These are phyloP conservation scores for Cosmopolites sordidus DNA, from an alignment of 2,888 invertebrate species.

Conservation along the genomic window DNA sequence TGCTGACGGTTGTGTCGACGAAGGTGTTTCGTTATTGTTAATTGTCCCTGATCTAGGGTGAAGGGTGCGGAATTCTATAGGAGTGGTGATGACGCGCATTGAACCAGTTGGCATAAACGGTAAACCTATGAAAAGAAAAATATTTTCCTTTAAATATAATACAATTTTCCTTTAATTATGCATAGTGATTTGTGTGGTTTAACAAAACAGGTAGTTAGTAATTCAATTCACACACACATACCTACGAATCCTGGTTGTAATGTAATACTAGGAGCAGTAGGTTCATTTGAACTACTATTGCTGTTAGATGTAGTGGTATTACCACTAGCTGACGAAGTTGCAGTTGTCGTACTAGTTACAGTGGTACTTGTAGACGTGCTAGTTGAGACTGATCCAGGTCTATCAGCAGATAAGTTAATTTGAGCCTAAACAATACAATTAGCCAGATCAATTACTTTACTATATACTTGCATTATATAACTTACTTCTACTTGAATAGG, in stretches of 20 bases:
- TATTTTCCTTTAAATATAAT: no score
- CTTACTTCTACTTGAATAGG: conserved; percentile 60
- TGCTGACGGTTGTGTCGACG: conserved; percentile 20
- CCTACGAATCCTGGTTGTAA: conserved; percentile 31
- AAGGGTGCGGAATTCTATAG: conserved; percentile 41
- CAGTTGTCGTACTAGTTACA: conserved; percentile 1
- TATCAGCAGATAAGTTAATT: conserved; percentile 38
- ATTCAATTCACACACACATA: no score
- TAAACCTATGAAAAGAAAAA: no score
- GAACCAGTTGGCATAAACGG: conserved; percentile 37
- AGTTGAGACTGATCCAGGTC: conserved; percentile 28
- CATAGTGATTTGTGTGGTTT: no score
- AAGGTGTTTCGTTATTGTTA: conserved; percentile 27
- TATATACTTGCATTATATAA: no score
- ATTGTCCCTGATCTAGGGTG: conserved; percentile 23
- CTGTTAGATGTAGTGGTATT: conserved; percentile 5
- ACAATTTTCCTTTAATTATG: no score
- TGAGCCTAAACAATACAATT: conserved; percentile 40
- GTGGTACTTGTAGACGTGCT: conserved; percentile 1
- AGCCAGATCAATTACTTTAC: not conserved
- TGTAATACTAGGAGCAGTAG: conserved; percentile 17
- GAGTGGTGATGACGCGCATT: conserved; percentile 43
- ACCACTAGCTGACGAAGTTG: conserved; percentile 2
- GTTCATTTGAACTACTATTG: conserved; percentile 1
- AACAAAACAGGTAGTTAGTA: no score